These are phyloP conservation scores for Colius striatus DNA, from an alignment of 2,113 vertebrate genomes.

Conservation along the genomic window DNA sequence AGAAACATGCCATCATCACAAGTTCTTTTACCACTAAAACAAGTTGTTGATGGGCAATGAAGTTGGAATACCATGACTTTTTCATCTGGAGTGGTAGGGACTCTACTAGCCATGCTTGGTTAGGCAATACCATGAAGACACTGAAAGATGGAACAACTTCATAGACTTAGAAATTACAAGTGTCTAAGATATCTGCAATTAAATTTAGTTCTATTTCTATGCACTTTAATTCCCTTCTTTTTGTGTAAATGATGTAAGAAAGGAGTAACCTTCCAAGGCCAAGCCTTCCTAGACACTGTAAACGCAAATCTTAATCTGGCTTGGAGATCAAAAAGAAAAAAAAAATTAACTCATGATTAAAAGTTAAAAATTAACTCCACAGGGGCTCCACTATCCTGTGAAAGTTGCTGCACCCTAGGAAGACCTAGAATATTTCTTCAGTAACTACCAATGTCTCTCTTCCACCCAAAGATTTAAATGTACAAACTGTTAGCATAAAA, in stretches of 20 bases:
- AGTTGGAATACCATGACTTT: not conserved
- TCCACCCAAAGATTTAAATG: not conserved
- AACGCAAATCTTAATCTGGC: not conserved
- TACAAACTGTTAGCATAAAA: not conserved
- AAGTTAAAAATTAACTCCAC: conserved; percentile 15
- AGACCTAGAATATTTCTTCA: not conserved
- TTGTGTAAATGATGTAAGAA: not conserved
- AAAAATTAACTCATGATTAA: not conserved
- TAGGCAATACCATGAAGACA: not conserved
- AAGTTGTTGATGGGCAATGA: not conserved
- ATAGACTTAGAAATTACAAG: not conserved
- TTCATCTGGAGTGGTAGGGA: not conserved
- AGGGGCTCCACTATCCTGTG: not conserved
- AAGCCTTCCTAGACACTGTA: not conserved
- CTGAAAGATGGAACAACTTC: not conserved
- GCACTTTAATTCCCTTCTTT: not conserved
- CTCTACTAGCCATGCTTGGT: not conserved
- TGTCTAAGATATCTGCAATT: not conserved
- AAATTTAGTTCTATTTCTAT: not conserved
- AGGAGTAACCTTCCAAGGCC: not conserved
- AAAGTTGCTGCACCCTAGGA: not conserved
- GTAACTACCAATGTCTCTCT: not conserved
- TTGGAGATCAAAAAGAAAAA: conserved; percentile 3
- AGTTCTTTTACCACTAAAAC: not conserved
- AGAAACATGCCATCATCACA: not conserved